These are phyloP conservation scores for Loxodonta africana DNA, from an alignment of 2,113 vertebrate genomes.

Conservation along the genomic window DNA sequence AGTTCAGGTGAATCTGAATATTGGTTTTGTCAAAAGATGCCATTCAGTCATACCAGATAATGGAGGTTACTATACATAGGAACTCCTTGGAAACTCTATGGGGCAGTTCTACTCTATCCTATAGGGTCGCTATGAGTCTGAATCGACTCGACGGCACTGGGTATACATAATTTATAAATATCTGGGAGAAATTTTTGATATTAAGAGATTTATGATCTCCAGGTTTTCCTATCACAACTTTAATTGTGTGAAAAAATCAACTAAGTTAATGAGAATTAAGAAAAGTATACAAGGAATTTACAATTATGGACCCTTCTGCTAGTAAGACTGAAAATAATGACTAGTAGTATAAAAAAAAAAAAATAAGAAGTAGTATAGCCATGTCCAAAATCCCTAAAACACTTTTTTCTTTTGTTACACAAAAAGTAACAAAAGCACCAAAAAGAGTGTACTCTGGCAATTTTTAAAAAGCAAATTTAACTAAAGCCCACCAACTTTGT, in stretches of 20 bases:
- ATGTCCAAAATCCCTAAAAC: neutral
- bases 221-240: neutral
- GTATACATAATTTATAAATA: neutral
- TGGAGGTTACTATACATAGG: neutral
- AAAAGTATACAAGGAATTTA: neutral
- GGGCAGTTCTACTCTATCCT: too few relatives aligned
- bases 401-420: neutral
- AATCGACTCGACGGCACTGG: too few relatives aligned
- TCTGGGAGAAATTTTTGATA: neutral
- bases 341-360: neutral
- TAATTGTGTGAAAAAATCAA: neutral
- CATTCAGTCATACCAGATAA: neutral
- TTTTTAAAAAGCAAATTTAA: conserved; percentile 29
- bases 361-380: neutral
- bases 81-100: too few relatives aligned
- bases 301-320: neutral
- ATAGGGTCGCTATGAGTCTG: too few relatives aligned
- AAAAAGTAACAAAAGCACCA: neutral
- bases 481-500: neutral
- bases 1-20: neutral
- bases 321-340: conserved; percentile 35
- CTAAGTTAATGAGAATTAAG: neutral
- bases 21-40: neutral
- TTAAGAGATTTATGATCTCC: neutral
- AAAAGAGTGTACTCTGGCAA: neutral